phyloP scores from a whole-genome alignment of 2,797 vertebrate species.

The Sylvia borin region DNA sequence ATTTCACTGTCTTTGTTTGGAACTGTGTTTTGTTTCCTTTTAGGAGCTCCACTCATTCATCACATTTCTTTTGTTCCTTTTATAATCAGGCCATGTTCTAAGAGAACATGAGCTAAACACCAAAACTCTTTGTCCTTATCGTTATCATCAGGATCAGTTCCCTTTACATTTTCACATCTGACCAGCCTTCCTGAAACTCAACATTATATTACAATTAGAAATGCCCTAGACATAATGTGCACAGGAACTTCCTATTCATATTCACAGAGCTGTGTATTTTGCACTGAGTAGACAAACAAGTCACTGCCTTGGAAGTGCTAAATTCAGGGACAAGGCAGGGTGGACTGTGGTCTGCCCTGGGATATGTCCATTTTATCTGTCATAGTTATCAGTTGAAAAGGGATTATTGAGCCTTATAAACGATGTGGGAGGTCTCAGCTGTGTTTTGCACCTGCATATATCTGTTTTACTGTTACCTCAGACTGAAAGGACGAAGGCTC shows the following conservation, averaged over 20 bases:
- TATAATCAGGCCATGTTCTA: not conserved
- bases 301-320: not conserved
- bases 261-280: not conserved
- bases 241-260: conserved; percentile 26
- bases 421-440: not conserved
- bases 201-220: not conserved
- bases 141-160: conserved; percentile 54
- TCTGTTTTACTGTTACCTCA: not conserved
- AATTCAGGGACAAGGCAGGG: not conserved
- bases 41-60: conserved; percentile 28
- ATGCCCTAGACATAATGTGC: not conserved
- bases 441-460: not conserved
- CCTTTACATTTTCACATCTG: not conserved
- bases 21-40: not conserved
- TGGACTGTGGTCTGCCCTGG: not conserved
- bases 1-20: conserved; percentile 5
- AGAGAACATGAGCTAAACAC: conserved; percentile 24
- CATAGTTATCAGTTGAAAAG: not conserved
- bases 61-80: conserved; percentile 48
- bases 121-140: conserved; percentile 32
- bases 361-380: not conserved
- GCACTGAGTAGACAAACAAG: not conserved
- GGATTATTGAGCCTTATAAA: not conserved
- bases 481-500: not conserved
- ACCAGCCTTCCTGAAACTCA: conserved; percentile 35